Evolutionary conservation across 2,888 invertebrate species (phyloP).

Genomic region (Pyrochroa serraticornis): DNA sequence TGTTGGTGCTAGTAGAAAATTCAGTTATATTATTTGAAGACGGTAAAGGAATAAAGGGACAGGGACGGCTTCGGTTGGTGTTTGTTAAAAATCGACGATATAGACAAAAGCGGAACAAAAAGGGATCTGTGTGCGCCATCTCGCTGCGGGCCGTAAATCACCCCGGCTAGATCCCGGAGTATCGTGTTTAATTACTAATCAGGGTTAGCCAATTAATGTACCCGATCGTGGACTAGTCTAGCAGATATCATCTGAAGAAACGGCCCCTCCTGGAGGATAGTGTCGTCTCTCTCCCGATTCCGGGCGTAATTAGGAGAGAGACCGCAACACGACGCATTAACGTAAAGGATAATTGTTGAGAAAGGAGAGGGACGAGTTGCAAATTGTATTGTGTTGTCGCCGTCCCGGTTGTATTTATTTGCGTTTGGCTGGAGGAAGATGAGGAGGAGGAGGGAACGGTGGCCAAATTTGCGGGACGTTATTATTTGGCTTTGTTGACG

Average conservation of each 20-base stretch:
- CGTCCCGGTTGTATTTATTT: constrained; percentile 16
- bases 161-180: constrained; percentile 34
- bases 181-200: constrained; percentile 53
- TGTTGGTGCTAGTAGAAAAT: constrained; percentile 46
- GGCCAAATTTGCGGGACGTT: constrained; percentile 24
- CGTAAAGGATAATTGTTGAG: constrained; percentile 28
- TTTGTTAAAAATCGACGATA: not conserved
- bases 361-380: constrained; percentile 20
- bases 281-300: constrained; percentile 6
- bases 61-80: not conserved
- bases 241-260: constrained; percentile 22
- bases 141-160: constrained; percentile 42
- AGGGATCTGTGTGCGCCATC: constrained; percentile 37
- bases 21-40: constrained; percentile 33
- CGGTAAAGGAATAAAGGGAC: not conserved
- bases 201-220: constrained; percentile 52
- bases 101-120: constrained; percentile 5
- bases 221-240: constrained; percentile 43
- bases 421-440: constrained; percentile 12
- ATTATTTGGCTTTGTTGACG: constrained; percentile 23
- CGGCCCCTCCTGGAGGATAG: constrained; percentile 4
- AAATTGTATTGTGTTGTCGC: constrained; percentile 27
- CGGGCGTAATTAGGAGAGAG: constrained; percentile 22
- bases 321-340: constrained; percentile 29
- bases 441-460: constrained; percentile 19